phyloP scores from a whole-genome alignment of 1,140 invertebrate species.

The Cydia amplana region DNA sequence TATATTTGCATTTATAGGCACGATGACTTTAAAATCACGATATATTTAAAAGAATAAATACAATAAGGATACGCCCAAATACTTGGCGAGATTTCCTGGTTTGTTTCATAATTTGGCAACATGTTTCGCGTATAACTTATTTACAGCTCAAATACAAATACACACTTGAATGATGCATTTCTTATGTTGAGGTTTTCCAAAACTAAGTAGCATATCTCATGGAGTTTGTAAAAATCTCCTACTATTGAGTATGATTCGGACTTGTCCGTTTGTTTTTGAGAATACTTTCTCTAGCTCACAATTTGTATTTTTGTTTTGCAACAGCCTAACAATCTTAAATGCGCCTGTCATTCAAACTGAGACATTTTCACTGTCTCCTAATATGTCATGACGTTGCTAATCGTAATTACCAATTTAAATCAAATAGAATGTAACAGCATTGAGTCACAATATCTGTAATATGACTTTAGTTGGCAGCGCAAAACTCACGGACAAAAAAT shows the following conservation, averaged over 20 bases:
- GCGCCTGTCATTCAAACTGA: conserved; percentile 61
- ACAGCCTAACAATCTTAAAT: conserved; percentile 56
- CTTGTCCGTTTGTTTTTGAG: conserved; percentile 38
- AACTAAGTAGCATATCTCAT: too few species aligned
- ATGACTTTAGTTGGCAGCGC: conserved; percentile 50
- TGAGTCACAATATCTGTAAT: conserved; percentile 56
- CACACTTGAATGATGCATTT: too few species aligned
- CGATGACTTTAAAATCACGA: too few species aligned
- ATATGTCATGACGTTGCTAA: conserved; percentile 60
- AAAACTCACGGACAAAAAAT: conserved; percentile 56
- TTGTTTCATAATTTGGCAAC: too few species aligned
- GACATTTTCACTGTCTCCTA: conserved; percentile 61
- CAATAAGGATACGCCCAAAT: too few species aligned
- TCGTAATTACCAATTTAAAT: conserved; percentile 66
- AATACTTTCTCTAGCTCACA: conserved; percentile 70
- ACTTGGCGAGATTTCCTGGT: too few species aligned
- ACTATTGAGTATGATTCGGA: not conserved
- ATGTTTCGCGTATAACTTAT: too few species aligned
- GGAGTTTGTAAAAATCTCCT: not conserved
- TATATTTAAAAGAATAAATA: too few species aligned
- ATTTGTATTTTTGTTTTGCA: conserved; percentile 64
- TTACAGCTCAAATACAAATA: too few species aligned
- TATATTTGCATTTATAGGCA: too few species aligned
- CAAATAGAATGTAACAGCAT: conserved; percentile 52
- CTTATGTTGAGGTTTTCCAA: not conserved